These are phyloP conservation scores for Brienomyrus longianalis DNA, from an alignment of 2,113 vertebrate genomes.

Conservation along the genomic window DNA sequence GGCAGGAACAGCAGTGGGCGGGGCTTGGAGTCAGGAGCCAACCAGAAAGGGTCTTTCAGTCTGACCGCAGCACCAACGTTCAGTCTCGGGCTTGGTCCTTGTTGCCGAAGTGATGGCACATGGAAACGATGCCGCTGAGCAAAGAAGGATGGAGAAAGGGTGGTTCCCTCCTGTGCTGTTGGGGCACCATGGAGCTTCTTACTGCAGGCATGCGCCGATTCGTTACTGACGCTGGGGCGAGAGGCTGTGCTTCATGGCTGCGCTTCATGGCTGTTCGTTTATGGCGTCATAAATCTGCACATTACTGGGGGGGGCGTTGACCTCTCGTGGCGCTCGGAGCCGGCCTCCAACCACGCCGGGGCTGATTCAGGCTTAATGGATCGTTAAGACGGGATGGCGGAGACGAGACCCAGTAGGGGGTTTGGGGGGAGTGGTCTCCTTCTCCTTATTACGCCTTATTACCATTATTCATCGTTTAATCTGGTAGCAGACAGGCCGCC, in stretches of 20 bases:
- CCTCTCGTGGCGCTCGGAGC: background rate
- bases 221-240: background rate
- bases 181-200: background rate
- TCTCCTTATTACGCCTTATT: background rate
- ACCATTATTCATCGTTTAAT: background rate
- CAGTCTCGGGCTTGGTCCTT: background rate
- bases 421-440: background rate
- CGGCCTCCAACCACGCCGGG: background rate
- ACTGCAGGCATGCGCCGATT: background rate
- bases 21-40: background rate
- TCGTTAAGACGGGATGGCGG: background rate
- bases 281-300: background rate
- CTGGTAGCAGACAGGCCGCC: background rate
- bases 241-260: background rate
- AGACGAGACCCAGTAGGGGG: background rate
- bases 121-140: background rate
- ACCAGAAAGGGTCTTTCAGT: background rate
- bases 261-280: background rate
- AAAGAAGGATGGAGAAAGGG: background rate
- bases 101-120: background rate
- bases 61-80: background rate
- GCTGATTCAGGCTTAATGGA: background rate
- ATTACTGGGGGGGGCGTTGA: background rate
- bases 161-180: background rate
- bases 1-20: background rate